Evolutionary conservation across 1,140 invertebrate species (phyloP), one percentile per base, ranked within the genome.

Genomic region (Drosophila tani): DNA sequence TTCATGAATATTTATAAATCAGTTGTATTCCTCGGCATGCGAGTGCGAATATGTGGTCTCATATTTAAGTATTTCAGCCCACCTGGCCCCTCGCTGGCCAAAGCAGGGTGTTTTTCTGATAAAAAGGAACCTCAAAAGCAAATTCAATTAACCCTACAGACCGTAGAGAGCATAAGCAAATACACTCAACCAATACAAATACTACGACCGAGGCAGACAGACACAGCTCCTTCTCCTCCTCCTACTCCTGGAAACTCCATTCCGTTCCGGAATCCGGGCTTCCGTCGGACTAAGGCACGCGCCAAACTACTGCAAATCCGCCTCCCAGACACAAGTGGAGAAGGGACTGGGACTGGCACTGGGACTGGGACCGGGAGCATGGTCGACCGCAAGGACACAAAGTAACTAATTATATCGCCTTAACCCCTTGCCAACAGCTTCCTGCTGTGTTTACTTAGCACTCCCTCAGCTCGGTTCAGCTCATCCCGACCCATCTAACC

Each of bases 361-460:
- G 41, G 4, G 0, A 29, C 9, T n/a, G 5, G 11, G n/a, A 47
- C 7, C 17, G 53, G 35, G 63, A 19, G 55, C 63, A 62, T 41
- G 66, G 58, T 32, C 58, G 58, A 63, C 71, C 80, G 67, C 83
- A 87, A 80, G 76, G 84, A 88, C 71, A 88, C 81, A 87, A 87
- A 88, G 83, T 87, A 87, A 87, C 83, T 87, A 87, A 87, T 87
- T 87, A 87, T 87, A 85, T 87, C 84, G 83, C 83, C 84, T 87
- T 86, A 82, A 82, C 82, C 82, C 79, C 74, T 78, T 78, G 40
- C 75, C 64, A 55, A 41, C 55, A 68, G 62, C 47, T 60, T 68
- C 65, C 75, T 78, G 75, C 75, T 78, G 75, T 85, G 82, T 85
- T 85, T 85, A 50, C 82, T 53, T 47, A 81, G 57, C 79, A 73